Base-by-base conservation (phyloP, 2,888 invertebrate species). In the Lottia scabra region DNA sequence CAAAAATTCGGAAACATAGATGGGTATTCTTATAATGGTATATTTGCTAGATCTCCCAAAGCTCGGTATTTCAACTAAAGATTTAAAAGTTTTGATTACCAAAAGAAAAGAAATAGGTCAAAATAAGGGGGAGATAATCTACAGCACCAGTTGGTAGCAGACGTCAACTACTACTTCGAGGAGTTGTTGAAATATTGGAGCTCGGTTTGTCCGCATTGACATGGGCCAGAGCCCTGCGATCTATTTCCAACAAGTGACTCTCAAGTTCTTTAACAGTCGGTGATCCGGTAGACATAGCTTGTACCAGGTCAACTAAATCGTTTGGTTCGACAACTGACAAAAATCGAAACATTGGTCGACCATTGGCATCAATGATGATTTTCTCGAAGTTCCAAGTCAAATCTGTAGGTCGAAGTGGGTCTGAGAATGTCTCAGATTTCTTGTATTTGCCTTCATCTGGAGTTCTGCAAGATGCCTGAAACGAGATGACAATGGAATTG, bases 301-400 rank as follows among this genome's bases (percentile, higher is more conserved):
- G n/a, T 62, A 76, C 64, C n/a, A 78, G 65, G 19, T 30, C 46
- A 2, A 23, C 15, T 0, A 78, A 56, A 63, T 80, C 75, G 15
- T 19, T 43, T 43, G 82, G 82, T 65, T 72, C 71, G 2, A 80
- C 78, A 5, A 27, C 43, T 10, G 81, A 75, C 45, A 70, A 45
- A 67, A 79, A 79, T n/a, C 83, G 74, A 62, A 74, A 69, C 0
- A 74, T 45, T 1, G 80, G 80, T 2, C 85, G 85, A 12, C 82
- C 79, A 63, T 81, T n/a, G 27, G 73, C 73, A 75, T 84, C 84
- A 26, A 90, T 83, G 44, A 91, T 80, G 78, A 90, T 89, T 77
- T 90, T 90, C 77, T 90, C 90, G 77, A 88, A 90, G 80, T 90
- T 90, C 90, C 90, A 90, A 15, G 88, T 84, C 67, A 91, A 78